Evolutionary conservation across 2,113 vertebrate genomes (phyloP).

Genomic region (Neotragus pygmaeus): DNA sequence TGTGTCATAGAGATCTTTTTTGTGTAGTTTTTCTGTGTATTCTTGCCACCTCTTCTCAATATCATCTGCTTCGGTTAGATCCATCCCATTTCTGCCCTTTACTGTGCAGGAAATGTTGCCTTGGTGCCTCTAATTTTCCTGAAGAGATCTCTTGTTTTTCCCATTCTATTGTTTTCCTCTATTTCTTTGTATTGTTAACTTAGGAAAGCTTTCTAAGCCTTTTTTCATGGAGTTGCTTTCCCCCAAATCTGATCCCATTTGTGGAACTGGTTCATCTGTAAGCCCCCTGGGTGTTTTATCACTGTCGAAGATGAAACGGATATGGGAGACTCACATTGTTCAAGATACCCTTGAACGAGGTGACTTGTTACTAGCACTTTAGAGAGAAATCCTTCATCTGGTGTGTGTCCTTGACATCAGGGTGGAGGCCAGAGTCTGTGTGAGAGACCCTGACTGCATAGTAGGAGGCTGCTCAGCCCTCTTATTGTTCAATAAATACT

Average conservation of each 20-base stretch:
- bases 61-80: not conserved
- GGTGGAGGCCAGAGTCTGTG: not conserved
- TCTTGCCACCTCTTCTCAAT: not conserved
- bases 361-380: not conserved
- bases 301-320: accelerated
- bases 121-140: not conserved
- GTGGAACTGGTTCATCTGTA: not conserved
- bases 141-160: not conserved
- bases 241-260: not conserved
- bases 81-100: not conserved
- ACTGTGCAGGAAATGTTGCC: not conserved
- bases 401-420: not conserved
- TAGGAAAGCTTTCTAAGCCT: not conserved
- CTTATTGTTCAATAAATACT: not conserved
- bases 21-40: not conserved
- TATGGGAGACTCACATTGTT: accelerated
- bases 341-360: not conserved
- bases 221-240: not conserved
- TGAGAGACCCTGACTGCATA: not conserved
- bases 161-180: not conserved
- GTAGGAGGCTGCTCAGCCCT: not conserved
- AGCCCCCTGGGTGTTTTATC: accelerated
- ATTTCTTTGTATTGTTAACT: not conserved
- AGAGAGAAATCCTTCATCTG: not conserved
- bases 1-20: not conserved